phyloP scores from a whole-genome alignment of 2,888 invertebrate genomes.

The Actias luna region DNA sequence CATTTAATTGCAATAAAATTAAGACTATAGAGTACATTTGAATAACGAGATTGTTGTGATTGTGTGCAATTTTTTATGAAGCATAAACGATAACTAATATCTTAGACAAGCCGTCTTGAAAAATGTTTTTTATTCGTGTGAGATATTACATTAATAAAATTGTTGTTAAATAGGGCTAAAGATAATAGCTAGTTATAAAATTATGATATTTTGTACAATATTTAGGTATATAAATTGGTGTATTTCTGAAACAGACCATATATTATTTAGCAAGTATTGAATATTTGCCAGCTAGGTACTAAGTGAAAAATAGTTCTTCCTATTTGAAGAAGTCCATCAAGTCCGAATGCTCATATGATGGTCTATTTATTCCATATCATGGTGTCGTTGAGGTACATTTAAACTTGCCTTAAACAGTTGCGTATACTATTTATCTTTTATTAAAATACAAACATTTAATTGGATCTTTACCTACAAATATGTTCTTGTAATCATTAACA shows the following conservation, averaged over 20 bases:
- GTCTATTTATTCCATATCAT: neutral
- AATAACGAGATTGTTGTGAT: neutral
- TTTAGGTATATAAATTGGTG: too few species aligned
- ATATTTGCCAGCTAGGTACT: neutral
- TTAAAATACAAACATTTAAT: too few species aligned
- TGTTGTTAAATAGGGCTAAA: too few species aligned
- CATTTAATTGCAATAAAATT: neutral
- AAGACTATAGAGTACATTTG: neutral
- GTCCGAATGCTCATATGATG: neutral
- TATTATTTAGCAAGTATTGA: neutral
- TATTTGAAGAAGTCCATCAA: neutral
- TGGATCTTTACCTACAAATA: too few species aligned
- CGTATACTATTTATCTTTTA: too few species aligned
- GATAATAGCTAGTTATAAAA: too few species aligned
- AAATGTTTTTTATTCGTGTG: too few species aligned
- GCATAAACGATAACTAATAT: neutral
- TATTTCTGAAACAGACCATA: neutral
- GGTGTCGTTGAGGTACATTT: too few species aligned
- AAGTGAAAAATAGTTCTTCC: neutral
- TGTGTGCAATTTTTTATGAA: neutral
- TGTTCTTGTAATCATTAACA: too few species aligned
- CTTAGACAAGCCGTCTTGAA: neutral
- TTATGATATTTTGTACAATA: too few species aligned
- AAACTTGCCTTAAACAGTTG: too few species aligned
- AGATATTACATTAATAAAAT: too few species aligned